Percentiles rank a stretch among this genome's conserved stretches.
Evolutionary conservation across 2,888 invertebrate genomes (phyloP).

Genomic region (Acrocera orbiculus): DNA sequence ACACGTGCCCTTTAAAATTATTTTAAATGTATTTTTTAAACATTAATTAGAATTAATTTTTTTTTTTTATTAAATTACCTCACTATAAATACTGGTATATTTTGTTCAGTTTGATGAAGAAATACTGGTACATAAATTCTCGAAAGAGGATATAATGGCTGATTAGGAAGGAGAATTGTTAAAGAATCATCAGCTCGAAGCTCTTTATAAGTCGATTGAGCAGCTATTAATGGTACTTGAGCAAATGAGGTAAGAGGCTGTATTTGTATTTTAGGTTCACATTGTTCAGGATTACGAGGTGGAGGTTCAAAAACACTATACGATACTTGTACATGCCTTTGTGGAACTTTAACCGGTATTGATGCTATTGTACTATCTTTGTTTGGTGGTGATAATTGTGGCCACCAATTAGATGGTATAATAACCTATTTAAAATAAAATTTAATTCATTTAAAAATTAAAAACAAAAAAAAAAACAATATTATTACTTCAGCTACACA

Average conservation of each 20-base stretch:
- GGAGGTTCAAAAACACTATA: constrained; percentile 80
- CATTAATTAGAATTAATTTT: constrained; percentile 9
- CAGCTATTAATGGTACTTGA: constrained; percentile 53
- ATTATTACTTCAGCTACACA: constrained; percentile 56
- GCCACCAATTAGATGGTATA: constrained; percentile 86
- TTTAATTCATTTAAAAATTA: no score
- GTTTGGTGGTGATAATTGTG: constrained; percentile 45
- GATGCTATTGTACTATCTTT: constrained; percentile 39
- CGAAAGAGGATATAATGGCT: constrained; percentile 75
- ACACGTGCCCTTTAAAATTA: constrained; percentile 55
- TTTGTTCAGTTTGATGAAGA: constrained; percentile 49
- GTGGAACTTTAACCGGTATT: constrained; percentile 44
- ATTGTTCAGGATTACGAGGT: constrained; percentile 44
- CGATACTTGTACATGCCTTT: constrained; percentile 59
- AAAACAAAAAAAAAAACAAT: neutral
- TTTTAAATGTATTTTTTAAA: constrained; percentile 12
- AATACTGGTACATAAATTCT: constrained; percentile 82
- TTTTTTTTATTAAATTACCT: constrained; percentile 40
- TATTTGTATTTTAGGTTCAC: constrained; percentile 57
- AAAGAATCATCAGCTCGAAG: constrained; percentile 68
- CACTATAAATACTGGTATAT: constrained; percentile 66
- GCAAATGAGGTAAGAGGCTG: constrained; percentile 47
- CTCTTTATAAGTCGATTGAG: constrained; percentile 67
- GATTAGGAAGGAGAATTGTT: constrained; percentile 71
- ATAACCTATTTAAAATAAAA: constrained; percentile 36